phyloP scores from a whole-genome alignment of 2,797 vertebrate genomes.

The Chelmon rostratus region DNA sequence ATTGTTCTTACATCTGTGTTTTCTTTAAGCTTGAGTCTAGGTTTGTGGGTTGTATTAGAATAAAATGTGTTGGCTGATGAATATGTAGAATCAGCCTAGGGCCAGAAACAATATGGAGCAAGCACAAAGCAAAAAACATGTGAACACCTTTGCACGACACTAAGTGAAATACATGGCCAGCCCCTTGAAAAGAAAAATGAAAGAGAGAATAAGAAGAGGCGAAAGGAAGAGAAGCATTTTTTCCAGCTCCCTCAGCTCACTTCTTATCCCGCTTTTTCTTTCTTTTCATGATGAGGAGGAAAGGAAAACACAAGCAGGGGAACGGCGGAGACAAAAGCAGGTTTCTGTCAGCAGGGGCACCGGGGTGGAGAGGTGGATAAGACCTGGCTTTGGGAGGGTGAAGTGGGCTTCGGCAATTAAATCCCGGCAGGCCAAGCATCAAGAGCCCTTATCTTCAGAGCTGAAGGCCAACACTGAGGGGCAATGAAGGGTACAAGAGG shows the following conservation, averaged over 20 bases:
- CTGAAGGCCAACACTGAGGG: slow-evolving; percentile 67
- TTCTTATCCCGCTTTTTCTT: slow-evolving; percentile 42
- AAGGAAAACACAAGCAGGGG: slow-evolving; percentile 63
- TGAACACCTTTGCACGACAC: slow-evolving; percentile 51
- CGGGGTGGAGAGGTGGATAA: slow-evolving; percentile 59
- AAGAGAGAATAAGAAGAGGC: slow-evolving; percentile 29
- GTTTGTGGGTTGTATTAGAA: slow-evolving; percentile 47
- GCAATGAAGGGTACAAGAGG: slow-evolving; percentile 53
- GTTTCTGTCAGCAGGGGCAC: slow-evolving; percentile 68
- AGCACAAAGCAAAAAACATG: slow-evolving; percentile 30
- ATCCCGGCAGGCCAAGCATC: slow-evolving; percentile 74
- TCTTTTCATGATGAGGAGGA: slow-evolving; percentile 62
- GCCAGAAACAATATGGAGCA: slow-evolving; percentile 27
- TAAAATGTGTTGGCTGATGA: slow-evolving; percentile 60
- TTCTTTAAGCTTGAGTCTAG: slow-evolving; percentile 34
- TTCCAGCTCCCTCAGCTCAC: slow-evolving; percentile 4
- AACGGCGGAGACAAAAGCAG: slow-evolving; percentile 64
- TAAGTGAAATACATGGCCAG: slow-evolving; percentile 31
- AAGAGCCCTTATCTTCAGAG: slow-evolving; percentile 79
- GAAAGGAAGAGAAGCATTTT: slow-evolving; percentile 42
- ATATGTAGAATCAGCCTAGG: slow-evolving; percentile 39
- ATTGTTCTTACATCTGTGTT: slow-evolving; percentile 48
- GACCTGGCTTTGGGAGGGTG: slow-evolving; percentile 61
- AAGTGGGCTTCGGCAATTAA: slow-evolving; percentile 75
- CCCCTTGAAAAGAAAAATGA: slow-evolving; percentile 45